Conservation (phyloP, 2,113 vertebrate species). For the Heterotis niloticus region DNA sequence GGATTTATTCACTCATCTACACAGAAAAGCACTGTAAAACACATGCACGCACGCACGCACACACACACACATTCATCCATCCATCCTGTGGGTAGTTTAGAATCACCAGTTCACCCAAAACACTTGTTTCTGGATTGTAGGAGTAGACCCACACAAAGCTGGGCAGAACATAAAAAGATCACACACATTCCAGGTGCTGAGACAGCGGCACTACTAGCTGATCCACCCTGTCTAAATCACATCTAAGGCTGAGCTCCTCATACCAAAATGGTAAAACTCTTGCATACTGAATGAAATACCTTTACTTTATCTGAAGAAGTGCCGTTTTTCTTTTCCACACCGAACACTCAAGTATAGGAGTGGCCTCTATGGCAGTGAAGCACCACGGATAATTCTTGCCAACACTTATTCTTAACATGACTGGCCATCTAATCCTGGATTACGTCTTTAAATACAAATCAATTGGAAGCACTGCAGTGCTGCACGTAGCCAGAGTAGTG, state of each 20-base stretch:
- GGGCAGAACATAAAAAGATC: neutral
- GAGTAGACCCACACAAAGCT: neutral
- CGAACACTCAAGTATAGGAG: neutral
- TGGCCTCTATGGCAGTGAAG: too few relatives aligned
- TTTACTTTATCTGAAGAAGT: neutral
- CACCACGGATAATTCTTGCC: neutral
- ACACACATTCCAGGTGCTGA: neutral
- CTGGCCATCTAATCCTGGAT: neutral
- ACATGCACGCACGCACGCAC: too few relatives aligned
- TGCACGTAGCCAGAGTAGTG: neutral
- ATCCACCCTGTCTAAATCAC: neutral
- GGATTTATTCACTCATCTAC: too few relatives aligned
- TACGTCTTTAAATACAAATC: slow-evolving; percentile 1
- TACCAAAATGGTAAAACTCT: too few relatives aligned
- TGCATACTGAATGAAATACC: too few relatives aligned
- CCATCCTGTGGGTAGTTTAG: neutral
- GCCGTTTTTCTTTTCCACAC: neutral
- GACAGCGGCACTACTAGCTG: neutral
- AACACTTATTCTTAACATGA: neutral
- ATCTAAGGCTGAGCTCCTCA: too few relatives aligned
- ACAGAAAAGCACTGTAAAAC: too few relatives aligned
- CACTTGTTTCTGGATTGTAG: neutral
- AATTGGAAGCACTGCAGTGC: neutral
- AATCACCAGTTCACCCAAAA: neutral
- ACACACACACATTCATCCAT: neutral